Percentiles rank a stretch among this genome's conserved stretches.
Conservation (phyloP, 2,797 vertebrate species). For the Acrossocheilus wenchowensis region DNA sequence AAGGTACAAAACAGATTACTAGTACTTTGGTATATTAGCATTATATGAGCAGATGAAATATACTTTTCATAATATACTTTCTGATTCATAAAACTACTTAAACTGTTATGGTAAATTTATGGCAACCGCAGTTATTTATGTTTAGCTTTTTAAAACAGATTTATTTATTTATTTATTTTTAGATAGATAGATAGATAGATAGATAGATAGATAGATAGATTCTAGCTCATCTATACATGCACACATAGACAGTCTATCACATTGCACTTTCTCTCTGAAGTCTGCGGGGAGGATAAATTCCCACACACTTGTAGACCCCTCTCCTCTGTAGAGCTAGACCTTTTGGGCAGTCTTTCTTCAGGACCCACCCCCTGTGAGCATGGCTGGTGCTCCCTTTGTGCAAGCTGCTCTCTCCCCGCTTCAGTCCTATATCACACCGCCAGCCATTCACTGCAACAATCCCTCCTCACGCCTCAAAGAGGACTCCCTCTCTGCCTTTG, state of each 20-base stretch:
- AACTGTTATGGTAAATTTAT: neutral
- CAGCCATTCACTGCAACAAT: slow-evolving; percentile 92
- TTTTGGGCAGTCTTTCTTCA: slow-evolving; percentile 55
- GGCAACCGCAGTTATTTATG: neutral
- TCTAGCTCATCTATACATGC: neutral
- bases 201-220: neutral
- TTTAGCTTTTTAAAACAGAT: too few species aligned
- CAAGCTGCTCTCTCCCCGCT: slow-evolving; percentile 88
- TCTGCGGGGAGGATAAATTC: slow-evolving; percentile 47
- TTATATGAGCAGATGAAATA: neutral
- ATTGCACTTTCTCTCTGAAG: slow-evolving; percentile 17
- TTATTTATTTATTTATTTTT: too few species aligned
- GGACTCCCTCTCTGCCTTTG: slow-evolving; percentile 89
- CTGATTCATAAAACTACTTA: neutral
- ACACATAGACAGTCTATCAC: neutral
- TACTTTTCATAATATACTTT: neutral
- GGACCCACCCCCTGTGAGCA: slow-evolving; percentile 68
- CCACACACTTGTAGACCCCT: slow-evolving; percentile 49
- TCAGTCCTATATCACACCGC: slow-evolving; percentile 85
- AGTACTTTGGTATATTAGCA: neutral
- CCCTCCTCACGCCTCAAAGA: slow-evolving; percentile 92
- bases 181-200: neutral
- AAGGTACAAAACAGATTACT: neutral
- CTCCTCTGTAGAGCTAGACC: slow-evolving; percentile 59
- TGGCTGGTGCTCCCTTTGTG: slow-evolving; percentile 91